Conservation (phyloP, 2,113 vertebrate species). For the Periophthalmodon schlosseri region DNA sequence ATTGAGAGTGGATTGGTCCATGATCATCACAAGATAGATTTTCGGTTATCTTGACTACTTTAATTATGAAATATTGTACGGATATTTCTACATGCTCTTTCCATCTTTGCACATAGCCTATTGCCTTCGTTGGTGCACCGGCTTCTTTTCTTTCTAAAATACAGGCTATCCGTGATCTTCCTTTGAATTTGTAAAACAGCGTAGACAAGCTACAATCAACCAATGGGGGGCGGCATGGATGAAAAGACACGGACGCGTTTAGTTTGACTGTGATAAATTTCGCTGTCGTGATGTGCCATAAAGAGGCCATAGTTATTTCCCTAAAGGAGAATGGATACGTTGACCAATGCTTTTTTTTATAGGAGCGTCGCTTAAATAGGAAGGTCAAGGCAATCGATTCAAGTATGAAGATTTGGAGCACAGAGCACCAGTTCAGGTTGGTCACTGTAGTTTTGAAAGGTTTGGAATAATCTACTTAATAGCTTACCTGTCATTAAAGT, state of each 20-base stretch:
- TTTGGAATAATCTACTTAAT: background rate
- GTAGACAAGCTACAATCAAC: background rate
- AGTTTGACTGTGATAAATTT: conserved; percentile 11
- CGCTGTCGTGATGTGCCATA: conserved; percentile 42
- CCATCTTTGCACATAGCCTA: background rate
- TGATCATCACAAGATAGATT: background rate
- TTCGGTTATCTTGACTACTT: background rate
- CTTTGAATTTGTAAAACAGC: background rate
- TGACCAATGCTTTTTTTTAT: conserved; percentile 10
- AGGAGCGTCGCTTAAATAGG: background rate
- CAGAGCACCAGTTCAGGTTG: conserved; percentile 82
- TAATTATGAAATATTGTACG: conserved; percentile 49
- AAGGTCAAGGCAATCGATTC: background rate
- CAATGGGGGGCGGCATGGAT: background rate
- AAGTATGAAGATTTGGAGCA: conserved; percentile 82
- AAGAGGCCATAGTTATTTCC: conserved; percentile 8
- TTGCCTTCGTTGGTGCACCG: conserved; percentile 32
- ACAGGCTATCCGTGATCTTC: too few relatives aligned
- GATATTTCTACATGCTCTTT: background rate
- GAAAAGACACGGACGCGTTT: conserved; percentile 6
- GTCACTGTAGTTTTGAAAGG: background rate
- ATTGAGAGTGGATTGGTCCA: background rate
- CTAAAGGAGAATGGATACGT: conserved; percentile 21
- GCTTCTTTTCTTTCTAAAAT: conserved; percentile 24
- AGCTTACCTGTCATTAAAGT: background rate